Evolutionary conservation across 2,888 invertebrate species (phyloP).

Genomic region (Caenorhabditis japonica): DNA sequence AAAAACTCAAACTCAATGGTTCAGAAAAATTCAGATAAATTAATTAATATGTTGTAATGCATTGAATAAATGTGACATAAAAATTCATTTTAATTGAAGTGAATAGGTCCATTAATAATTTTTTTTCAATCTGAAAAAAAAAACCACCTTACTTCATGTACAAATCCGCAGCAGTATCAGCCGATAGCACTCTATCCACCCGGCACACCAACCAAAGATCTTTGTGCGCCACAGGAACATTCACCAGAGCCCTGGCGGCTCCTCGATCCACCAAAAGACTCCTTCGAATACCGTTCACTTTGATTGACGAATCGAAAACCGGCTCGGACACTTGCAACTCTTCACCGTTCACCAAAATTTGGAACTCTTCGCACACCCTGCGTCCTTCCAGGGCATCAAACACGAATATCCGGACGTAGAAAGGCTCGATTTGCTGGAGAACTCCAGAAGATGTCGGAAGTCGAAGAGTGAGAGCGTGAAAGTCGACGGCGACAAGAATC

Average conservation of each 20-base stretch:
- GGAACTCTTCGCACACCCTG: conserved; percentile 72
- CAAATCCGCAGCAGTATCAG: conserved; percentile 58
- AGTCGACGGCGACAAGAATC: conserved; percentile 50
- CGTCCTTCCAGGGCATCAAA: conserved; percentile 84
- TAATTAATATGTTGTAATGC: too few species aligned
- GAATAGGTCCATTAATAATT: not conserved
- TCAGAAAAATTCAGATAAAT: too few species aligned
- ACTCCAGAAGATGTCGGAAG: conserved; percentile 33
- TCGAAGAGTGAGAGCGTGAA: conserved; percentile 36
- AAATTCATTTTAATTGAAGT: too few species aligned
- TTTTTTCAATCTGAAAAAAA: too few species aligned
- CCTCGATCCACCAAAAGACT: conserved; percentile 43
- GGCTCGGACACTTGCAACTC: conserved; percentile 53
- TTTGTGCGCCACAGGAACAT: conserved; percentile 22
- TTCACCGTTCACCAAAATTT: conserved; percentile 60
- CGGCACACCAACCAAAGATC: conserved; percentile 67
- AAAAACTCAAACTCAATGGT: too few species aligned
- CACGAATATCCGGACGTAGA: conserved; percentile 89
- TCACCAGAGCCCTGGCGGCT: conserved; percentile 42
- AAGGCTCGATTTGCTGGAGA: conserved; percentile 86
- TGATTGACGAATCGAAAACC: conserved; percentile 38
- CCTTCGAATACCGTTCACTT: conserved; percentile 42
- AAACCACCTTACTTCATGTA: conserved; percentile 61
- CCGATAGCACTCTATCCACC: conserved; percentile 72
- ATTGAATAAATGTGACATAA: too few species aligned